phyloP scores from a whole-genome alignment of 2,113 vertebrate species.

The Callipepla californica region DNA sequence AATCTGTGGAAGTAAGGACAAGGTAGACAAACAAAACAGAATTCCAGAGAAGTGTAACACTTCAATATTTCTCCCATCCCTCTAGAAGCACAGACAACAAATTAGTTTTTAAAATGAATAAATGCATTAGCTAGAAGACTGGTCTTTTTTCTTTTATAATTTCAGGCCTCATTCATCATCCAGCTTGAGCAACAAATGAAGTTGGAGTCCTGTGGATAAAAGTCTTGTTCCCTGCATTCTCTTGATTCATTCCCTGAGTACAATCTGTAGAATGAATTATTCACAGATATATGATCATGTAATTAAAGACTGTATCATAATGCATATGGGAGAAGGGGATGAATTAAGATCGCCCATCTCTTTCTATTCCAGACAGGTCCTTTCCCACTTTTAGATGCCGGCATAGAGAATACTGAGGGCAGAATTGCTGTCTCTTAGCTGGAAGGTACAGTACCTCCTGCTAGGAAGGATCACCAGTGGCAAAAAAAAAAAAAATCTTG shows the following conservation, averaged over 20 bases:
- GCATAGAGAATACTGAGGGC: neutral
- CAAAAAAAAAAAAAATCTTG: neutral
- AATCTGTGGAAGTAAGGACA: neutral
- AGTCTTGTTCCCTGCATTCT: neutral
- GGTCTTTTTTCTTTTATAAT: neutral
- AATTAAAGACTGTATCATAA: constrained; percentile 50
- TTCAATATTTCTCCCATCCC: neutral
- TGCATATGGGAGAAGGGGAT: neutral
- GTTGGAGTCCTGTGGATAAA: constrained; percentile 19
- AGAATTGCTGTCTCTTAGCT: neutral
- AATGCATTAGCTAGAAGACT: neutral
- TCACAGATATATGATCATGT: neutral
- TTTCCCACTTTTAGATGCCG: neutral
- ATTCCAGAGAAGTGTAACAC: neutral
- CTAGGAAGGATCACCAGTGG: neutral
- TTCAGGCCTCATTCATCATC: constrained; percentile 11
- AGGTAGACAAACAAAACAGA: neutral
- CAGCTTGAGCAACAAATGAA: constrained; percentile 24
- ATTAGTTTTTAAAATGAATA: constrained; percentile 22
- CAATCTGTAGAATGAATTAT: constrained; percentile 22
- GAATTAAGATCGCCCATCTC: neutral
- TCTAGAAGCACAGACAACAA: neutral
- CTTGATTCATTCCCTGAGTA: neutral
- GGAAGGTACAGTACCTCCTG: neutral
- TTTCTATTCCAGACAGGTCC: neutral